Conservation (phyloP, 2,888 invertebrate species). For the Noctua fimbriata region DNA sequence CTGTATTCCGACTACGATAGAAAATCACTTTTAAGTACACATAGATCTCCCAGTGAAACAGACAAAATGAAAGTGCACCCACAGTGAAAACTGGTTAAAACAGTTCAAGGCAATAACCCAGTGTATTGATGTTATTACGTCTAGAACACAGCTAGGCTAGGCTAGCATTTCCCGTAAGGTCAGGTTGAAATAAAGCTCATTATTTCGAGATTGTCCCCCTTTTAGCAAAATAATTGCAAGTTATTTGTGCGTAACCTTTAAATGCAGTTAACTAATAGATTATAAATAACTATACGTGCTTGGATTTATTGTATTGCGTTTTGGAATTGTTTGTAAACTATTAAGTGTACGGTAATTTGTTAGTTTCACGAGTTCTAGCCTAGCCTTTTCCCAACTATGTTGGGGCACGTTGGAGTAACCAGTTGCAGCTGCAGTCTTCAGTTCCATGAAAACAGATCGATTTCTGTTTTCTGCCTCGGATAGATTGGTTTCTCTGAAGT, state of each 20-base stretch:
- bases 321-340: constrained; percentile 4
- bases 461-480: no score
- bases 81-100: constrained; percentile 2
- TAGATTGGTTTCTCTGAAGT: no score
- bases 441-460: no score
- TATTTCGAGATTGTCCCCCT: constrained; percentile 47
- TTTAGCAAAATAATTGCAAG: constrained; percentile 48
- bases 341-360: not conserved
- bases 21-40: no score
- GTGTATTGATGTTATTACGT: constrained; percentile 5
- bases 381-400: not conserved
- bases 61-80: not conserved
- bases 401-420: not conserved
- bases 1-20: no score
- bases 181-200: constrained; percentile 43
- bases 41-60: not conserved
- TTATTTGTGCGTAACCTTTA: constrained; percentile 49
- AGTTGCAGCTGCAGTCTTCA: not conserved
- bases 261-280: constrained; percentile 16
- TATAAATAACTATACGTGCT: constrained; percentile 18
- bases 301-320: constrained; percentile 37
- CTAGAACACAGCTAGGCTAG: not conserved
- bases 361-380: not conserved
- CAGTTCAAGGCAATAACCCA: not conserved
- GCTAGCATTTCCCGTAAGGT: constrained; percentile 42